Conservation (phyloP, 2,797 vertebrate species). For the Falco berigora region DNA sequence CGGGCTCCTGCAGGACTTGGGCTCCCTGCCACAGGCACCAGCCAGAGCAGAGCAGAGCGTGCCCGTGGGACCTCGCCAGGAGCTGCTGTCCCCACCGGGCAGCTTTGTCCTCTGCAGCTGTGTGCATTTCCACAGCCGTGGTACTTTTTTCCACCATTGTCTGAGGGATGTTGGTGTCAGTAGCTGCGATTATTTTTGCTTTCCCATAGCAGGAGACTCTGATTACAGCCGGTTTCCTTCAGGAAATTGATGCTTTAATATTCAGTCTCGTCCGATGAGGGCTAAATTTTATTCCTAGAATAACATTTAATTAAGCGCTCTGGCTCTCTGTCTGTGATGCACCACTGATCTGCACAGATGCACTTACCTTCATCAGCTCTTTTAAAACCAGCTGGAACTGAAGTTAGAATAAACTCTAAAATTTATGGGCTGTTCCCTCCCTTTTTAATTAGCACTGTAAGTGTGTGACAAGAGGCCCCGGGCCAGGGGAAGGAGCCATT, state of each 20-base stretch:
- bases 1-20: not conserved
- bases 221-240: constrained; percentile 59
- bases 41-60: not conserved
- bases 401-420: constrained; percentile 50
- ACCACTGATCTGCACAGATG: constrained; percentile 35
- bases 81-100: not conserved
- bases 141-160: not conserved
- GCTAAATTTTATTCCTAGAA: constrained; percentile 67
- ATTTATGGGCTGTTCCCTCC: constrained; percentile 41
- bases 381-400: constrained; percentile 53
- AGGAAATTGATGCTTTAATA: constrained; percentile 69
- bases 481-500: not conserved
- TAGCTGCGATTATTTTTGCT: constrained; percentile 20
- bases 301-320: constrained; percentile 71
- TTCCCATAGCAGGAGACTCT: constrained; percentile 42
- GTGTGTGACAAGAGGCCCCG: not conserved
- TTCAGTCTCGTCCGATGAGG: constrained; percentile 54
- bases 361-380: constrained; percentile 50
- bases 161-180: not conserved
- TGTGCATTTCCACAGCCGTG: accelerated
- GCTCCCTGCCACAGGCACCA: not conserved
- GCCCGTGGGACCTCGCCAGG: not conserved
- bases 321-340: constrained; percentile 47
- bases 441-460: not conserved
- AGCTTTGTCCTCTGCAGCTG: not conserved